Evolutionary conservation across 2,113 vertebrate species (phyloP).

Genomic region (Neogobius melanostomus): DNA sequence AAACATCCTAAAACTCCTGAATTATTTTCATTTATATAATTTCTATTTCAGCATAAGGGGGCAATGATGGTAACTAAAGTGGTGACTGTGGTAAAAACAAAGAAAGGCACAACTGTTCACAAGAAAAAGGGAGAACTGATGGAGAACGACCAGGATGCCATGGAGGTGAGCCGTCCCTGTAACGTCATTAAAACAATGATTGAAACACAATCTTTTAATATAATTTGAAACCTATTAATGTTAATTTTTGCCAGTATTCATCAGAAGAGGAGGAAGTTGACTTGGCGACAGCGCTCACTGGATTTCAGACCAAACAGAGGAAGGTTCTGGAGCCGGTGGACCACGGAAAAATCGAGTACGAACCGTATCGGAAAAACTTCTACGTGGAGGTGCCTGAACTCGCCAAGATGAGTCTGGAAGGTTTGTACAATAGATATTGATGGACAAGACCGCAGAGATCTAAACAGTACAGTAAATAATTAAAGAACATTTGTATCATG

Average conservation of each 20-base stretch:
- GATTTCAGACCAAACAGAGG: constrained; percentile 97
- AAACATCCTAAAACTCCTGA: too few relatives aligned
- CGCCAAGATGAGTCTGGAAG: constrained; percentile 90
- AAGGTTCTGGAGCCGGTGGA: constrained; percentile 97
- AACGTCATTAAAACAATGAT: neutral
- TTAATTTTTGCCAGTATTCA: constrained; percentile 83
- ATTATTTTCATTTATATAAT: neutral
- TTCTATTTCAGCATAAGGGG: constrained; percentile 79
- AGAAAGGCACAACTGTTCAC: constrained; percentile 85
- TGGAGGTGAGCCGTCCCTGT: constrained; percentile 84
- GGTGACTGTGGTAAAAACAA: constrained; percentile 93
- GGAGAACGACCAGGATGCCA: constrained; percentile 98
- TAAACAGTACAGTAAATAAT: too few relatives aligned
- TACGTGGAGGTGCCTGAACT: constrained; percentile 98
- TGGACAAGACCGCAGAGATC: too few relatives aligned
- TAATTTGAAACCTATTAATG: too few relatives aligned
- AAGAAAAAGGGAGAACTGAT: constrained; percentile 99
- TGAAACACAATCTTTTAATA: neutral
- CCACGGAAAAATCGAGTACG: constrained; percentile 97
- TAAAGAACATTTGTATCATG: neutral
- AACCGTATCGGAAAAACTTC: constrained; percentile 94
- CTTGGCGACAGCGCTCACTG: constrained; percentile 94
- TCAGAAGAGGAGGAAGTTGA: constrained; percentile 99
- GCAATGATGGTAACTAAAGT: constrained; percentile 93
- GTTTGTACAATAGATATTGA: constrained; percentile 64